These are phyloP conservation scores for Dynastes tityus DNA, from an alignment of 2,888 invertebrate species.

Conservation along the genomic window DNA sequence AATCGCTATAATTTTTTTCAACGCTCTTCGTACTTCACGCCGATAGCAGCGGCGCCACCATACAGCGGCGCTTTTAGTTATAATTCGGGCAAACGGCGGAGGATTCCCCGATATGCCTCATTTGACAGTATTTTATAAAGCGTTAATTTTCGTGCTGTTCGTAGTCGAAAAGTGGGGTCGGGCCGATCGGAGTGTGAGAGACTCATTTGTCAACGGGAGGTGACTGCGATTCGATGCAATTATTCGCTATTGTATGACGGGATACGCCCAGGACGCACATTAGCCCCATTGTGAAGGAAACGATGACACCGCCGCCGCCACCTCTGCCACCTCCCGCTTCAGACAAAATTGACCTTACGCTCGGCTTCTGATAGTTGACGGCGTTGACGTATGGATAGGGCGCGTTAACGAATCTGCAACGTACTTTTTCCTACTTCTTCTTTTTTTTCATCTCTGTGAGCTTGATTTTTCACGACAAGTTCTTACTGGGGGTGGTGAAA, in stretches of 20 bases:
- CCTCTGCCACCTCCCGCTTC: not conserved
- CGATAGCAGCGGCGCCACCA: no score
- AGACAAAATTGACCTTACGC: constrained; percentile 36
- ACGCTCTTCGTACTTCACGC: no score
- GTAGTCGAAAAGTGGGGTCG: not conserved
- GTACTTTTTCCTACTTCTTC: not conserved
- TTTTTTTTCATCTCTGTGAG: not conserved
- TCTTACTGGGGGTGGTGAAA: no score
- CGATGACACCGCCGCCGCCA: constrained; percentile 47
- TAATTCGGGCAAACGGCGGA: constrained; percentile 9
- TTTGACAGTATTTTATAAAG: constrained; percentile 60
- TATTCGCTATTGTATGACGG: constrained; percentile 63
- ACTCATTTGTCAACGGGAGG: constrained; percentile 61
- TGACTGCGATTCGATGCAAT: constrained; percentile 64
- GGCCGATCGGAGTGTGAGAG: constrained; percentile 26
- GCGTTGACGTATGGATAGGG: constrained; percentile 10
- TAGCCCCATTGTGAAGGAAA: constrained; percentile 62
- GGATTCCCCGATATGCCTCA: constrained; percentile 52
- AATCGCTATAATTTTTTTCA: no score
- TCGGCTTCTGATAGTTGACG: constrained; percentile 3
- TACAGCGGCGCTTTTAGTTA: not conserved
- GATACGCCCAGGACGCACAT: constrained; percentile 62
- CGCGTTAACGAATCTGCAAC: constrained; percentile 8
- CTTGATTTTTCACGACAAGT: no score
- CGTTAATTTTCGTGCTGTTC: constrained; percentile 59